Percentiles rank a stretch among this genome's conserved stretches.
Evolutionary conservation across 2,888 invertebrate species (phyloP).

Genomic region (Trachelus tabidus): DNA sequence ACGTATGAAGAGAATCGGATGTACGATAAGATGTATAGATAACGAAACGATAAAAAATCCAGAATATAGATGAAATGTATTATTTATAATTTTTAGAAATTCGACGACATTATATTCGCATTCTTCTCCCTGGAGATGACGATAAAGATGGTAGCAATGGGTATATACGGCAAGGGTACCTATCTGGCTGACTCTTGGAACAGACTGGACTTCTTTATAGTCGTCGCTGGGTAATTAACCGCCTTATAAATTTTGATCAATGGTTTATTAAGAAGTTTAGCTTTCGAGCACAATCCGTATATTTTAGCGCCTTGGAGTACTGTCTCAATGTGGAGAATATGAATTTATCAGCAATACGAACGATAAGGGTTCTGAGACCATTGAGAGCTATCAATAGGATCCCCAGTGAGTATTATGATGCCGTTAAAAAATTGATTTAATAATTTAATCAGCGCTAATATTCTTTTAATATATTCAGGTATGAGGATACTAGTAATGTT

Average conservation of each 20-base stretch:
- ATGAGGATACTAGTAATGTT: conserved; percentile 99
- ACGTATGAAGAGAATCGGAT: neutral
- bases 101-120: conserved; percentile 98
- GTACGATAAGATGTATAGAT: neutral
- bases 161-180: conserved; percentile 91
- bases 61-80: neutral
- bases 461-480: conserved; percentile 72
- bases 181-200: conserved; percentile 99
- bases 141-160: conserved; percentile 99
- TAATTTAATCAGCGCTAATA: neutral
- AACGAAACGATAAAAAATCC: neutral
- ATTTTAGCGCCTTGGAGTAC: conserved; percentile 83
- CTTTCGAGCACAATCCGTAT: neutral
- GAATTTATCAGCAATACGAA: conserved; percentile 97
- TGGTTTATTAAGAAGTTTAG: neutral
- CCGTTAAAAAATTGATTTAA: neutral
- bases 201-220: conserved; percentile 97
- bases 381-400: conserved; percentile 99
- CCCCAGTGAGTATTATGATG: conserved; percentile 85
- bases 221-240: conserved; percentile 86
- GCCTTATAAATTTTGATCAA: neutral
- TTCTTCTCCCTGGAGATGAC: conserved; percentile 99
- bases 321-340: conserved; percentile 96
- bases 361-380: conserved; percentile 96
- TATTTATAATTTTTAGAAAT: conserved; percentile 75